These are phyloP conservation scores for Pyrocephalus nanus DNA, from an alignment of 2,797 vertebrate genomes.

Conservation along the genomic window DNA sequence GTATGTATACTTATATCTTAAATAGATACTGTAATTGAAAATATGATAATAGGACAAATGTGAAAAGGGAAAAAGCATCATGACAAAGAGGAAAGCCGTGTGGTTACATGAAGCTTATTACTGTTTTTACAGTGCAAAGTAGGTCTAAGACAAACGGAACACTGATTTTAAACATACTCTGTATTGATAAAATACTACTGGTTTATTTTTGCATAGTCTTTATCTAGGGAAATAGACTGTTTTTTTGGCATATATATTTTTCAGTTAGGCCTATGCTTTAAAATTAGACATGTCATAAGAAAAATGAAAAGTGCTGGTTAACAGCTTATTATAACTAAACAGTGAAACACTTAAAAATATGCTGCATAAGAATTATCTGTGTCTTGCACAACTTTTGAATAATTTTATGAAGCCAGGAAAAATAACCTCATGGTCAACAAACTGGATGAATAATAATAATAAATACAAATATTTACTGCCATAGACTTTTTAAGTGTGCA, in stretches of 20 bases:
- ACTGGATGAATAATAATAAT: conserved; percentile 23
- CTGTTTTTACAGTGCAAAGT: neutral
- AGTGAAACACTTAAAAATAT: neutral
- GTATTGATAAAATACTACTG: neutral
- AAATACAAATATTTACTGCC: conserved; percentile 4
- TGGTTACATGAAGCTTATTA: neutral
- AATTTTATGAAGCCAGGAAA: conserved; percentile 30
- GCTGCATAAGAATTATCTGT: neutral
- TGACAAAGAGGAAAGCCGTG: neutral
- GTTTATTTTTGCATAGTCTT: neutral
- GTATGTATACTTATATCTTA: conserved; percentile 3
- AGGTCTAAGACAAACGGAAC: neutral
- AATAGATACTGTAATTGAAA: neutral
- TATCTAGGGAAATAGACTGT: neutral
- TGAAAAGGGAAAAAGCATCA: neutral
- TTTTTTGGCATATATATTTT: neutral
- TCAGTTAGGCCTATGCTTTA: conserved; percentile 3
- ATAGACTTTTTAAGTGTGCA: neutral
- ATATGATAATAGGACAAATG: neutral
- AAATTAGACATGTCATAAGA: neutral
- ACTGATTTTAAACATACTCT: neutral
- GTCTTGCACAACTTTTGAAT: conserved; percentile 8
- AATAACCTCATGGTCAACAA: conserved; percentile 29
- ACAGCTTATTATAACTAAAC: neutral
- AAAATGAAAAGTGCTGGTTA: neutral